These are phyloP conservation scores for Plestiodon gilberti DNA, from an alignment of 2,113 vertebrate species.

Conservation along the genomic window DNA sequence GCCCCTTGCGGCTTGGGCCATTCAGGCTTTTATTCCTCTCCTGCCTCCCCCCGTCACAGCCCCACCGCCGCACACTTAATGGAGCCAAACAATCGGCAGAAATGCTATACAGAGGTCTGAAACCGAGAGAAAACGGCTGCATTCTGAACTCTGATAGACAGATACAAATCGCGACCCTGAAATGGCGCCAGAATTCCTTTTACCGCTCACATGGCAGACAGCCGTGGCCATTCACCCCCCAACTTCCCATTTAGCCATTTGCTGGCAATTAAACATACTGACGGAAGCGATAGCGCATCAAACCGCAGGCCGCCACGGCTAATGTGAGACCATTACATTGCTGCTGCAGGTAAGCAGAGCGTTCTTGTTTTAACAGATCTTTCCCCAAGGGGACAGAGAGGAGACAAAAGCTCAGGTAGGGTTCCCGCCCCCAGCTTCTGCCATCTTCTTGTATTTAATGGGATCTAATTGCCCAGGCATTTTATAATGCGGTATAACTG, in stretches of 20 bases:
- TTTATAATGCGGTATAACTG: background rate
- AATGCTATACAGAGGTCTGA: constrained; percentile 81
- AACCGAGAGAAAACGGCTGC: constrained; percentile 76
- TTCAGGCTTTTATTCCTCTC: constrained; percentile 84
- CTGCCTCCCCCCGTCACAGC: background rate
- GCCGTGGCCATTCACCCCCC: constrained; percentile 64
- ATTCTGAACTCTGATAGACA: constrained; percentile 78
- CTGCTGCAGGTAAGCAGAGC: constrained; percentile 66
- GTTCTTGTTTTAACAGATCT: background rate
- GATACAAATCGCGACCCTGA: constrained; percentile 78
- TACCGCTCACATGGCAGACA: constrained; percentile 72
- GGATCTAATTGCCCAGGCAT: background rate
- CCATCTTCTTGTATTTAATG: constrained; percentile 13
- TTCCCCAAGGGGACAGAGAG: constrained; percentile 8
- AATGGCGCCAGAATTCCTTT: constrained; percentile 79
- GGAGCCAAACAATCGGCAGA: constrained; percentile 87
- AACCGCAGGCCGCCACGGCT: constrained; percentile 54
- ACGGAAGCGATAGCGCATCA: constrained; percentile 62
- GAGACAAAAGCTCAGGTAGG: constrained; percentile 28
- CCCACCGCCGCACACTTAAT: constrained; percentile 77
- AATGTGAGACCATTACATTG: constrained; percentile 42
- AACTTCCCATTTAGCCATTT: constrained; percentile 69
- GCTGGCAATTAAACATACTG: constrained; percentile 75
- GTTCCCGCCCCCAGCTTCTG: background rate
- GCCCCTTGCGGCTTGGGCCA: constrained; percentile 84